These are phyloP conservation scores for Tinea pellionella DNA, from an alignment of 2,888 invertebrate species.

Conservation along the genomic window DNA sequence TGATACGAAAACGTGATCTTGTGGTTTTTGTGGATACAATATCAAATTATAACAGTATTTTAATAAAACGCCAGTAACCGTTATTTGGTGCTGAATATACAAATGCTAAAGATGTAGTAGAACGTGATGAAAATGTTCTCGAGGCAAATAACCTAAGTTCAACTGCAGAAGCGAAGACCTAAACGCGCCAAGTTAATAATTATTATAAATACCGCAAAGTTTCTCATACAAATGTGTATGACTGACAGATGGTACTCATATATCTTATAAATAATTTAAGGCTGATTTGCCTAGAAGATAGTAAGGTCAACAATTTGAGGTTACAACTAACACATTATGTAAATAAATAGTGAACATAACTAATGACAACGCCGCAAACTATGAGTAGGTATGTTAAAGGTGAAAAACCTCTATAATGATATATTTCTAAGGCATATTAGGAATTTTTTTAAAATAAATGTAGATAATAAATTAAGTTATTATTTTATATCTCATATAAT, in stretches of 20 bases:
- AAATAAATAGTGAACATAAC: slow-evolving; percentile 11
- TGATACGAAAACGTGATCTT: slow-evolving; percentile 22
- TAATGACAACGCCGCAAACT: not conserved
- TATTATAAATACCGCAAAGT: not conserved
- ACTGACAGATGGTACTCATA: slow-evolving; percentile 6
- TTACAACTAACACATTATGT: slow-evolving; percentile 11
- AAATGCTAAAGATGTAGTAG: not conserved
- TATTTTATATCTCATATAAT: no score
- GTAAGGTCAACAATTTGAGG: slow-evolving; percentile 6
- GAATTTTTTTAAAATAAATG: not conserved
- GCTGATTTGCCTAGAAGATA: not conserved
- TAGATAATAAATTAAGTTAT: not conserved
- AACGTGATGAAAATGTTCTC: not conserved
- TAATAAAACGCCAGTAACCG: slow-evolving; percentile 4
- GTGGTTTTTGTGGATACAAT: slow-evolving; percentile 8
- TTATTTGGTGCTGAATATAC: slow-evolving; percentile 5
- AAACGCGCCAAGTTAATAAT: not conserved
- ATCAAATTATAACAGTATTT: slow-evolving; percentile 7
- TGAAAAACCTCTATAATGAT: slow-evolving; percentile 4
- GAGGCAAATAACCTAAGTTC: not conserved
- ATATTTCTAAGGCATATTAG: not conserved
- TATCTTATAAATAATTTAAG: not conserved
- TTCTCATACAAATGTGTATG: not conserved
- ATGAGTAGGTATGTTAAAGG: not conserved
- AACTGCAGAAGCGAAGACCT: not conserved